phyloP scores from a whole-genome alignment of 2,797 vertebrate species.

The Coracias cyanogaster region DNA sequence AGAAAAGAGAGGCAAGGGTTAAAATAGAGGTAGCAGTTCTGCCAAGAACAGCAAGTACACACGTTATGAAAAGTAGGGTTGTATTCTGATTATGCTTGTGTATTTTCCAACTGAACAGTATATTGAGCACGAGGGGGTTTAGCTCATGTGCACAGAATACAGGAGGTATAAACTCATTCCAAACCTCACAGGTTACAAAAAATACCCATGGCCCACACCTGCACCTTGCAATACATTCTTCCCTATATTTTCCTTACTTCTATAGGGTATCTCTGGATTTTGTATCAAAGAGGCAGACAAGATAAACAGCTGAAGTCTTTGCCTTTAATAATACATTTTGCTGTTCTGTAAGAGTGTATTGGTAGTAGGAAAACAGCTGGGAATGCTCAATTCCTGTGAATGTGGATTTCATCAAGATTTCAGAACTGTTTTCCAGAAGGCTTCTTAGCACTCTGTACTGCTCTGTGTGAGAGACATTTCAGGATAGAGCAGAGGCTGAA shows the following conservation, averaged over 20 bases:
- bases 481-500: neutral
- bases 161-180: neutral
- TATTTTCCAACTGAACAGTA: neutral
- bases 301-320: neutral
- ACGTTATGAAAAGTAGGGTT: neutral
- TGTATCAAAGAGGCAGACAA: neutral
- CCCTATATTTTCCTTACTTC: neutral
- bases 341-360: neutral
- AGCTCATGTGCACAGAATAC: neutral
- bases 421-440: neutral
- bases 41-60: neutral
- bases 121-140: neutral
- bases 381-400: neutral
- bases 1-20: neutral
- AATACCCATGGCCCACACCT: accelerated
- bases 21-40: neutral
- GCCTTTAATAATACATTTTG: neutral
- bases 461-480: neutral
- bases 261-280: neutral
- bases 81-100: neutral
- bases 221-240: neutral
- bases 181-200: neutral
- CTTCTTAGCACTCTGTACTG: neutral
- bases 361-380: neutral
- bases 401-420: neutral